Percentiles rank a stretch among this genome's conserved stretches.
phyloP scores from a whole-genome alignment of 2,113 vertebrate genomes.

The Xiphias gladius region DNA sequence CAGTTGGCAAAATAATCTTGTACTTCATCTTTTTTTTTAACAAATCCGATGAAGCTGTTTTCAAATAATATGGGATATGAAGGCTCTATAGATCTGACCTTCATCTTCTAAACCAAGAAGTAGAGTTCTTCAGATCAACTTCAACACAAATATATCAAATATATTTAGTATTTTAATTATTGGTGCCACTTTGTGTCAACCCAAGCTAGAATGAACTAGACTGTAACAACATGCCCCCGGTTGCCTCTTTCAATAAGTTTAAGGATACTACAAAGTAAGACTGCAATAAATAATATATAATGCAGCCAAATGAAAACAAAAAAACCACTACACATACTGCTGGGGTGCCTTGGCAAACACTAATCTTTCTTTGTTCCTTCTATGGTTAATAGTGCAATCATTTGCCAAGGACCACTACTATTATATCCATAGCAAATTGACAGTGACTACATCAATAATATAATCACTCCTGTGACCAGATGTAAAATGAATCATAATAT shows the following conservation, averaged over 20 bases:
- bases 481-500: conserved; percentile 80
- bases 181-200: neutral
- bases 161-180: too few relatives aligned
- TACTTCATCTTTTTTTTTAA: conserved; percentile 36
- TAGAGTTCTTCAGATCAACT: neutral
- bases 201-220: neutral
- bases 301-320: neutral
- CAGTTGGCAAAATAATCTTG: conserved; percentile 52
- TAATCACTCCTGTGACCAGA: conserved; percentile 72
- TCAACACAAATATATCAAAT: neutral
- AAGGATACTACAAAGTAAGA: neutral
- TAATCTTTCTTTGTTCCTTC: conserved; percentile 50
- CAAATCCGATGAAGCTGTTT: conserved; percentile 43
- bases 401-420: conserved; percentile 66
- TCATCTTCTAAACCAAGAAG: neutral
- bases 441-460: conserved; percentile 74
- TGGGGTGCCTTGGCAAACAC: conserved; percentile 33
- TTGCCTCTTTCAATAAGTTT: neutral
- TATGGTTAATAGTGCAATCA: conserved; percentile 58
- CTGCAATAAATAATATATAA: conserved; percentile 4
- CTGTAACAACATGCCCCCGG: neutral
- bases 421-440: conserved; percentile 70
- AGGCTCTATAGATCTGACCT: neutral
- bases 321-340: neutral
- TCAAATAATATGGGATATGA: conserved; percentile 17